A percentile compares a stretch with the other conserved stretches of the same genome.
Evolutionary conservation across 2,113 vertebrate species (phyloP).

Genomic region (Corynorhinus townsendii): DNA sequence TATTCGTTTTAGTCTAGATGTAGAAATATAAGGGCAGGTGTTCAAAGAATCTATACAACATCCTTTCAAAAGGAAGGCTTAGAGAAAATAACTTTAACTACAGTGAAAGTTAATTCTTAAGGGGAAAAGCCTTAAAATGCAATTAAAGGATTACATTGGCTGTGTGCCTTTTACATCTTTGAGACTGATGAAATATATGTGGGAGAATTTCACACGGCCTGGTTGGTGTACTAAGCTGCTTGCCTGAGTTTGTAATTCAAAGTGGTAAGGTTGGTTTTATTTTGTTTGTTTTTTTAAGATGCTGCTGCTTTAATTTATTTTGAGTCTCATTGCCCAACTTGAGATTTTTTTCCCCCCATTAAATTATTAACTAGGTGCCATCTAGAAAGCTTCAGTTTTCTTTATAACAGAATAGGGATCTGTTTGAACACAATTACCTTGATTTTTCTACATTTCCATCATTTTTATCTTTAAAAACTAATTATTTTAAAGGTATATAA

Average conservation of each 20-base stretch:
- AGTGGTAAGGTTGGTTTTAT: not conserved
- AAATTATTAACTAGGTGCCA: conserved; percentile 7
- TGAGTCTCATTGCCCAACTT: not conserved
- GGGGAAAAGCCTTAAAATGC: conserved; percentile 24
- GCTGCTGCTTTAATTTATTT: conserved; percentile 19
- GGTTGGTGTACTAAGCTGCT: not conserved
- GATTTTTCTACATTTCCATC: not conserved
- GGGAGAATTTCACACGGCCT: not conserved
- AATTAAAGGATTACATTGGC: conserved; percentile 30
- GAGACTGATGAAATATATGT: not conserved
- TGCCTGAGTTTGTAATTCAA: not conserved
- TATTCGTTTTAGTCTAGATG: not conserved
- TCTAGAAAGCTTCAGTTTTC: not conserved
- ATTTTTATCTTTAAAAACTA: conserved; percentile 34
- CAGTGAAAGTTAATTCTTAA: not conserved
- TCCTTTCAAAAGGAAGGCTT: conserved; percentile 4
- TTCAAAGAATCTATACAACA: not conserved
- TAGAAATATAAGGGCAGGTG: not conserved
- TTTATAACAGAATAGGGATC: conserved; percentile 2
- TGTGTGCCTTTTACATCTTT: conserved; percentile 51
- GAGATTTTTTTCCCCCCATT: not conserved
- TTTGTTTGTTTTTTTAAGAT: not conserved
- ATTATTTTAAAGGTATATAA: conserved; percentile 13
- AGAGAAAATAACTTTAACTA: not conserved
- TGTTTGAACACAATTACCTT: not conserved